A percentile compares a stretch with the other conserved stretches of the same genome.
These are phyloP conservation scores for Hormaphis cornu DNA, from an alignment of 1,140 invertebrate genomes.

Conservation along the genomic window DNA sequence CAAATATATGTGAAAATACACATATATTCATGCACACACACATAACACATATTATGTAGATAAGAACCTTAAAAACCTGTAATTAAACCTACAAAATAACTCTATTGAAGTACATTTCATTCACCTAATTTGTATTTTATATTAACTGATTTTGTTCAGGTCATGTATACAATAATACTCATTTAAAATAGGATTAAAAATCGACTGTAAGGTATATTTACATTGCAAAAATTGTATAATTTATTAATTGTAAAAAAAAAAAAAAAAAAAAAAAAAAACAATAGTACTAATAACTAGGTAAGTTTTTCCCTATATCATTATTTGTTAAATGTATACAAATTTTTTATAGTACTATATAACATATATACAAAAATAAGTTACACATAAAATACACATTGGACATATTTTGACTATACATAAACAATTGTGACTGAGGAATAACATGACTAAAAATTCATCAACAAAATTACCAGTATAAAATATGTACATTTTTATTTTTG, in stretches of 20 bases:
- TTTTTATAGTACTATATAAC: slow-evolving; percentile 17
- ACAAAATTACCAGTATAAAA: background rate
- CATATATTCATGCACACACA: slow-evolving; percentile 19
- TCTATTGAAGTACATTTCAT: slow-evolving; percentile 23
- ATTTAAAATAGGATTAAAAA: background rate
- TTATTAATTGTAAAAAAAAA: background rate
- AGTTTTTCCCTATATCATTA: slow-evolving; percentile 21
- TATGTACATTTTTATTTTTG: background rate
- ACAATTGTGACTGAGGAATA: slow-evolving; percentile 28
- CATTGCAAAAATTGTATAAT: background rate
- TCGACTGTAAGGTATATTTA: slow-evolving; percentile 10
- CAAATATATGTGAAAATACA: slow-evolving; percentile 8
- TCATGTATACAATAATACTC: slow-evolving; percentile 26
- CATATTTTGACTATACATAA: slow-evolving; percentile 20
- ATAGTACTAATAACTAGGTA: slow-evolving; percentile 27
- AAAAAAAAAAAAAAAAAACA: background rate
- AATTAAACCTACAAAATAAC: slow-evolving; percentile 22
- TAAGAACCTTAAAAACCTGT: slow-evolving; percentile 27
- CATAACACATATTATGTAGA: slow-evolving; percentile 15
- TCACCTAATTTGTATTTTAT: slow-evolving; percentile 26
- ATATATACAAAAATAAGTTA: slow-evolving; percentile 28
- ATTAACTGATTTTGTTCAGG: slow-evolving; percentile 31
- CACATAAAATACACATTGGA: slow-evolving; percentile 18
- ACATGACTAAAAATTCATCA: slow-evolving; percentile 24
- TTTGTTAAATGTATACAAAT: slow-evolving; percentile 26